Evolutionary conservation across 2,797 vertebrate genomes (phyloP).

Genomic region (Naso thynnoides): DNA sequence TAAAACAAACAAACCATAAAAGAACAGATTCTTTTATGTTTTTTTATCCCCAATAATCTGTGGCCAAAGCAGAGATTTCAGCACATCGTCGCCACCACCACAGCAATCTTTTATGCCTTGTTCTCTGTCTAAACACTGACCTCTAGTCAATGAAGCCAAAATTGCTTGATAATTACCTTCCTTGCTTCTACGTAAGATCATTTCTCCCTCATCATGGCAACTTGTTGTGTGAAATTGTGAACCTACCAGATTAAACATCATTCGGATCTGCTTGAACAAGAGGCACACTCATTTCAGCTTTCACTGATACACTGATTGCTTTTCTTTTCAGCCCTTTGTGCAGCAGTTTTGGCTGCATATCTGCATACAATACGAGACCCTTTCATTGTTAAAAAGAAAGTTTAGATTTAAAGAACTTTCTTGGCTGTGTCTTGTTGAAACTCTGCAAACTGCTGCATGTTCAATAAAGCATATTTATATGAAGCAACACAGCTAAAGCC

Average conservation of each 20-base stretch:
- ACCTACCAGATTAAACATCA: slow-evolving; percentile 31
- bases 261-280: slow-evolving; percentile 27
- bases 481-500: slow-evolving; percentile 39
- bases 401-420: slow-evolving; percentile 39
- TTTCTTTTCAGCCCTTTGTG: slow-evolving; percentile 33
- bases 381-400: slow-evolving; percentile 17
- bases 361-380: not conserved
- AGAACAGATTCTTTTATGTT: slow-evolving; percentile 5
- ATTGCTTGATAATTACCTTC: slow-evolving; percentile 37
- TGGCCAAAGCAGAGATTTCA: slow-evolving; percentile 9
- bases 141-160: slow-evolving; percentile 32
- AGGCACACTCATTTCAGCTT: slow-evolving; percentile 31
- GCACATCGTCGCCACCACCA: slow-evolving; percentile 8
- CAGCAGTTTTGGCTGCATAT: slow-evolving; percentile 8
- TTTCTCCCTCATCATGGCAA: slow-evolving; percentile 32
- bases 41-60: slow-evolving; percentile 15
- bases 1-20: not conserved
- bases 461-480: slow-evolving; percentile 54
- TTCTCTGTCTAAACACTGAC: slow-evolving; percentile 37
- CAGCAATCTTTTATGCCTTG: slow-evolving; percentile 20
- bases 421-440: slow-evolving; percentile 41
- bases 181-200: slow-evolving; percentile 11
- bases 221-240: slow-evolving; percentile 33
- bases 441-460: slow-evolving; percentile 39
- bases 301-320: slow-evolving; percentile 47